Percentiles rank a stretch among this genome's conserved stretches.
These are phyloP conservation scores for Chascanopsetta lugubris DNA, from an alignment of 2,113 vertebrate genomes.

Conservation along the genomic window DNA sequence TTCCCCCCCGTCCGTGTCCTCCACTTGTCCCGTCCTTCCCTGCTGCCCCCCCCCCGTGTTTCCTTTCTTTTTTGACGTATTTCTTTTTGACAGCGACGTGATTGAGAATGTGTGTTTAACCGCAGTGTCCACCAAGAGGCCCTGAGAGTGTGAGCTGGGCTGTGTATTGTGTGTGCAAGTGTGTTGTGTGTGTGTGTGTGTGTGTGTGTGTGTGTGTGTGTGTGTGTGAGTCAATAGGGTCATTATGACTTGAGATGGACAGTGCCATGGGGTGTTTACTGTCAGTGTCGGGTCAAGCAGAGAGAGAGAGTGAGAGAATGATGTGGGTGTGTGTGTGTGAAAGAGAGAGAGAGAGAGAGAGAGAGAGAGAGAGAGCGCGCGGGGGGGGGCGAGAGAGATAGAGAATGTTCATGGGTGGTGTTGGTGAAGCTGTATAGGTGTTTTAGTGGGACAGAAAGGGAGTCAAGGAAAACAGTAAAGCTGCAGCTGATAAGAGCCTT, in stretches of 20 bases:
- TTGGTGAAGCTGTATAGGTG: constrained; percentile 34
- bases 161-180: constrained; percentile 59
- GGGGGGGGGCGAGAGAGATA: background rate
- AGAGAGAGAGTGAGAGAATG: constrained; percentile 17
- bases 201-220: constrained; percentile 39
- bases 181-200: no score
- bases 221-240: constrained; percentile 32
- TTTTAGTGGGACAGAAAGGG: constrained; percentile 55
- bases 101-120: constrained; percentile 83
- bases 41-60: constrained; percentile 4
- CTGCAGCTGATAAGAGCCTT: constrained; percentile 71
- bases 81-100: constrained; percentile 77
- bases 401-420: constrained; percentile 8
- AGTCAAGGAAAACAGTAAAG: constrained; percentile 66
- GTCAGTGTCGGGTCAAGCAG: constrained; percentile 53
- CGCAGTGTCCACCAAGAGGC: constrained; percentile 74
- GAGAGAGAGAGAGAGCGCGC: background rate
- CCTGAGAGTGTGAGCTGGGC: constrained; percentile 58
- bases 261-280: constrained; percentile 61
- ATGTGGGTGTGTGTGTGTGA: no score
- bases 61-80: constrained; percentile 63
- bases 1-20: constrained; percentile 14
- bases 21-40: constrained; percentile 14
- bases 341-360: constrained; percentile 27
- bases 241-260: constrained; percentile 51